Conservation (phyloP, 2,888 invertebrate genomes). For the Eupithecia pulchellata region DNA sequence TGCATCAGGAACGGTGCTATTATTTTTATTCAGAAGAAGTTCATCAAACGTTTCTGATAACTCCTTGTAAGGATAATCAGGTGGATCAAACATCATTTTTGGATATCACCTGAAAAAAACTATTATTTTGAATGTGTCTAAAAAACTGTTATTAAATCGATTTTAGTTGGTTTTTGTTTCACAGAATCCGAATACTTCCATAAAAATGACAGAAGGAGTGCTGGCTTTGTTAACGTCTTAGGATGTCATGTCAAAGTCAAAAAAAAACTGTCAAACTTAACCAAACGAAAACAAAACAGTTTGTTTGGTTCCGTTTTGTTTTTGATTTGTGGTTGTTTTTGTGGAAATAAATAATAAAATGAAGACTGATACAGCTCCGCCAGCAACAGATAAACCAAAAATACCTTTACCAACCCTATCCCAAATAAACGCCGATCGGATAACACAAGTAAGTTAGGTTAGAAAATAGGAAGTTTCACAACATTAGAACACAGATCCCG, state of each 20-base stretch:
- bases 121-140: background rate
- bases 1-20: constrained; percentile 23
- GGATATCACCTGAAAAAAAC: constrained; percentile 19
- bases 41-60: constrained; percentile 71
- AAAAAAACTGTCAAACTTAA: no score
- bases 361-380: constrained; percentile 65
- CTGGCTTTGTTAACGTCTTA: background rate
- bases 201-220: background rate
- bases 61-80: constrained; percentile 78
- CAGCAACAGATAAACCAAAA: constrained; percentile 75
- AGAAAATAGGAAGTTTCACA: constrained; percentile 50
- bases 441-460: constrained; percentile 90
- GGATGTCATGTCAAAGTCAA: constrained; percentile 4
- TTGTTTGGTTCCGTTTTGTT: constrained; percentile 30
- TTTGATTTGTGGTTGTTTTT: constrained; percentile 24
- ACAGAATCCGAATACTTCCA: background rate
- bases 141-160: background rate
- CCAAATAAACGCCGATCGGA: constrained; percentile 95
- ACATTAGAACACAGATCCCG: constrained; percentile 35
- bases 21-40: constrained; percentile 60
- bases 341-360: constrained; percentile 52
- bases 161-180: background rate
- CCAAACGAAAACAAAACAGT: constrained; percentile 15
- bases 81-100: constrained; percentile 79
- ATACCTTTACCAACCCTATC: constrained; percentile 92